Base-by-base conservation (phyloP, 92 coral and sea anemone species). In the Umimayanthus kanabou region DNA sequence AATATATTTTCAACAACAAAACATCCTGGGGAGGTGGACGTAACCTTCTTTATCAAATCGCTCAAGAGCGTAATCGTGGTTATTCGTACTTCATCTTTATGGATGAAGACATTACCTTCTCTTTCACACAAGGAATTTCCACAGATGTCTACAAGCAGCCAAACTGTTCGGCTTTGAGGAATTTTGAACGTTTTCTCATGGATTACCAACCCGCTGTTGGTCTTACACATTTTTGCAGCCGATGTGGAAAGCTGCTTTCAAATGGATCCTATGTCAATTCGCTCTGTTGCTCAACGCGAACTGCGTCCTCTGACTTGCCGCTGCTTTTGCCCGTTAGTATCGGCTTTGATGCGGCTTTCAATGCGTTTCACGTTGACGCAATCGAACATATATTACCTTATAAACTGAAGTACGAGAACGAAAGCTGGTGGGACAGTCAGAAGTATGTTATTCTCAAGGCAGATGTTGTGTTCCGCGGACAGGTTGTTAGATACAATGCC, bases 401-500 rank as follows among this genome's bases (percentile, higher is more conserved):
- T 67, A 88, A 92, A 57, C 92, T 96, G 22, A 91, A 92, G 79
- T 95, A 95, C 74, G 98, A 96, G 82, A 66, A 78, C 1, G 42
- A 42, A 73, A 95, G 98, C 77, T 96, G 98, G 98, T 96, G 98
- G 98, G 96, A 96, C 14, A 96, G 98, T 72, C 98, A 96, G 77
- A 96, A 95, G 86, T 96, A 95, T 65, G 91, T 96, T 65, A 96
- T 96, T 72, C 86, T 96, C 16, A 89, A 92, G 28, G 89, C 98
- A 29, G 98, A 96, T 80, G 39, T 95, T 67, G 20, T 91, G 29
- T 96, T 96, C 81, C 98, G 98, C 6, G 98, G 98, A 49, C 98
- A 95, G 84, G 98, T 95, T 16, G 85, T 95, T 73, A 78, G 98
- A 39, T 95, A 90, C 30, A 91, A 93, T 8, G 93, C 92, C 2